Evolutionary conservation across 1,140 invertebrate genomes (phyloP).

Genomic region (Rhagoletis pomonella): DNA sequence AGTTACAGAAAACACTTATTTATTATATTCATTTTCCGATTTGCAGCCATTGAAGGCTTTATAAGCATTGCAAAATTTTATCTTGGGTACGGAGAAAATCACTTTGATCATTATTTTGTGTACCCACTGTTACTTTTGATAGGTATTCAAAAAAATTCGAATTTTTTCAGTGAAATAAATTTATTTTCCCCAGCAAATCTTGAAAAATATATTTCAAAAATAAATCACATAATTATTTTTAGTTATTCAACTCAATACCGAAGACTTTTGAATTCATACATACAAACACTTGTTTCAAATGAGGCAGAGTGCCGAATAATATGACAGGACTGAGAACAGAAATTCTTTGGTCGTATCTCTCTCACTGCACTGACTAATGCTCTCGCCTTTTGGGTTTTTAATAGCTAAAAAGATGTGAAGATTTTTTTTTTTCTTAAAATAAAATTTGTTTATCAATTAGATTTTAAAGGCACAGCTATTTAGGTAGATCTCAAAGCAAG

Average conservation of each 20-base stretch:
- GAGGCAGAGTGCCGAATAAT: neutral
- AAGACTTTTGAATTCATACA: slow-evolving; percentile 40
- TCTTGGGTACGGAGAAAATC: too few relatives aligned
- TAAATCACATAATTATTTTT: slow-evolving; percentile 50
- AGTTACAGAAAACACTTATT: too few relatives aligned
- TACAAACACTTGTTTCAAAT: slow-evolving; percentile 52
- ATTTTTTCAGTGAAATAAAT: too few relatives aligned
- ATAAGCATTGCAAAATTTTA: too few relatives aligned
- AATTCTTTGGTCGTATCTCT: neutral
- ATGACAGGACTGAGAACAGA: neutral
- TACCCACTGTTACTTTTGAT: too few relatives aligned
- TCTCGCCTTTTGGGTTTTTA: neutral
- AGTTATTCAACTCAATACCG: slow-evolving; percentile 53
- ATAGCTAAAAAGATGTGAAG: slow-evolving; percentile 56
- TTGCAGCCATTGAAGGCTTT: too few relatives aligned
- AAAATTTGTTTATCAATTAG: too few relatives aligned
- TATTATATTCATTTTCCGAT: too few relatives aligned
- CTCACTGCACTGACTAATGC: neutral
- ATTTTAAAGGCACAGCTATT: too few relatives aligned
- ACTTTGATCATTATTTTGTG: too few relatives aligned
- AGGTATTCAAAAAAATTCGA: too few relatives aligned
- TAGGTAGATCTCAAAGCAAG: too few relatives aligned
- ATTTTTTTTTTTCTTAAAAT: neutral
- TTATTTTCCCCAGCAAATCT: slow-evolving; percentile 12
- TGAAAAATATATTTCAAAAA: slow-evolving; percentile 52